phyloP scores from a whole-genome alignment of 2,113 vertebrate genomes.

The Oncorhynchus masou region DNA sequence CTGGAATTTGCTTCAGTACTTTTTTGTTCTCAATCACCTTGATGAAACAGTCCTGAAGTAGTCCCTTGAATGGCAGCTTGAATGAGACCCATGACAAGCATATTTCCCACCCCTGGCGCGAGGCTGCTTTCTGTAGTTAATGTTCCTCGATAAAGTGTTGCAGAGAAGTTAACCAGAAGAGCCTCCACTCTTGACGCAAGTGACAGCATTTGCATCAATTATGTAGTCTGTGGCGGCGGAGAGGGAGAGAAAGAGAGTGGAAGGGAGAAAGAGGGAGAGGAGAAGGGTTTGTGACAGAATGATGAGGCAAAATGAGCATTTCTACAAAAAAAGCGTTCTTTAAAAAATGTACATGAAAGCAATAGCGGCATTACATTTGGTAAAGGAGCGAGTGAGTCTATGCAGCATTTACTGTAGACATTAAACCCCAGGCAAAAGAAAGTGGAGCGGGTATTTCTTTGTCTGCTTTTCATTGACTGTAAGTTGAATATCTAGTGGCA shows the following conservation, averaged over 20 bases:
- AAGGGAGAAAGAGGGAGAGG: constrained; percentile 25
- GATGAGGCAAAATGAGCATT: constrained; percentile 64
- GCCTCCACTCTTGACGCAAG: constrained; percentile 77
- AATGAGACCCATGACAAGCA: constrained; percentile 87
- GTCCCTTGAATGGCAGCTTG: constrained; percentile 74
- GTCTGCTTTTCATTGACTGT: constrained; percentile 57
- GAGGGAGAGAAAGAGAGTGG: constrained; percentile 68
- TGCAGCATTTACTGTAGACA: constrained; percentile 54
- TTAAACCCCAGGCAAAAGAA: constrained; percentile 62
- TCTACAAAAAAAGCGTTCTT: constrained; percentile 68
- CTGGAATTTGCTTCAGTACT: constrained; percentile 80
- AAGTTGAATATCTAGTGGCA: constrained; percentile 48
- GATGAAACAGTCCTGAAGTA: constrained; percentile 86
- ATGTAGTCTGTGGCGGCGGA: constrained; percentile 85
- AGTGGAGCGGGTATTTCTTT: constrained; percentile 61
- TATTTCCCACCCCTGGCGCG: constrained; percentile 89
- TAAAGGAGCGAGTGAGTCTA: constrained; percentile 53
- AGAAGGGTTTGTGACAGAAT: constrained; percentile 68
- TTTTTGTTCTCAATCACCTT: constrained; percentile 92
- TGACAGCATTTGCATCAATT: constrained; percentile 93
- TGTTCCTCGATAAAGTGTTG: constrained; percentile 86
- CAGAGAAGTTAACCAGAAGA: constrained; percentile 83
- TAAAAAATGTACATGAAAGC: constrained; percentile 77
- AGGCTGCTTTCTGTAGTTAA: constrained; percentile 90
- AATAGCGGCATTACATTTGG: constrained; percentile 54